Conservation (phyloP, 2,888 invertebrate species). For the Panopea generosa region DNA sequence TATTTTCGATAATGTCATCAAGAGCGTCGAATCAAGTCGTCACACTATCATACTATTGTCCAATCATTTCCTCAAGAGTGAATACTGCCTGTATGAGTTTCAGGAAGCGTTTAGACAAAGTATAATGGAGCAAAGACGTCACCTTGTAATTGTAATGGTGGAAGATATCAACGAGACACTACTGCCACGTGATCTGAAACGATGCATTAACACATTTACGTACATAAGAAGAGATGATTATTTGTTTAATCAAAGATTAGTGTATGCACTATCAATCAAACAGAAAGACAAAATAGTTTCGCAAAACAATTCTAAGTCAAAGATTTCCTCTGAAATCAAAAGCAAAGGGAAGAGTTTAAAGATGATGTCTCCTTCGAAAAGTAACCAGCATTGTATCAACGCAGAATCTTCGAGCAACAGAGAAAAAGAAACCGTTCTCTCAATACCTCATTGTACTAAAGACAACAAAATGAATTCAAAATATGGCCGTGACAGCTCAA, state of each 20-base stretch:
- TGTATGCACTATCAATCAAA: slow-evolving; percentile 60
- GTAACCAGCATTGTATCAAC: neutral
- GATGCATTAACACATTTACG: slow-evolving; percentile 71
- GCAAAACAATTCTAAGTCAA: neutral
- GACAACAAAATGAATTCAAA: too few relatives aligned
- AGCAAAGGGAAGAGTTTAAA: too few relatives aligned
- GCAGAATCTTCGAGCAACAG: neutral
- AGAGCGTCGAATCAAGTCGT: slow-evolving; percentile 94
- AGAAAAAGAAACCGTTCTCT: neutral
- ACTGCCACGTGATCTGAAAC: slow-evolving; percentile 65
- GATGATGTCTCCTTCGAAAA: neutral
- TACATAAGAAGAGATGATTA: slow-evolving; percentile 67
- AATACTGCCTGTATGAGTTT: slow-evolving; percentile 95
- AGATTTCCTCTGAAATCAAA: too few relatives aligned
- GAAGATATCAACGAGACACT: slow-evolving; percentile 94
- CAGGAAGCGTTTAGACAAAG: slow-evolving; percentile 94
- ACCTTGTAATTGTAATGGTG: slow-evolving; percentile 93
- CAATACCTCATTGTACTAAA: too few relatives aligned
- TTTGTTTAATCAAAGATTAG: slow-evolving; percentile 62
- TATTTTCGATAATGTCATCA: slow-evolving; percentile 94
- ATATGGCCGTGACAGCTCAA: too few relatives aligned
- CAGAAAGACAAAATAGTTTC: slow-evolving; percentile 9
- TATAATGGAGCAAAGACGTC: slow-evolving; percentile 90
- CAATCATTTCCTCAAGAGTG: slow-evolving; percentile 95
- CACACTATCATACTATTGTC: slow-evolving; percentile 95